Percentiles rank a stretch among this genome's conserved stretches.
Evolutionary conservation across 2,113 vertebrate genomes (phyloP).

Genomic region (Leptosomus discolor): DNA sequence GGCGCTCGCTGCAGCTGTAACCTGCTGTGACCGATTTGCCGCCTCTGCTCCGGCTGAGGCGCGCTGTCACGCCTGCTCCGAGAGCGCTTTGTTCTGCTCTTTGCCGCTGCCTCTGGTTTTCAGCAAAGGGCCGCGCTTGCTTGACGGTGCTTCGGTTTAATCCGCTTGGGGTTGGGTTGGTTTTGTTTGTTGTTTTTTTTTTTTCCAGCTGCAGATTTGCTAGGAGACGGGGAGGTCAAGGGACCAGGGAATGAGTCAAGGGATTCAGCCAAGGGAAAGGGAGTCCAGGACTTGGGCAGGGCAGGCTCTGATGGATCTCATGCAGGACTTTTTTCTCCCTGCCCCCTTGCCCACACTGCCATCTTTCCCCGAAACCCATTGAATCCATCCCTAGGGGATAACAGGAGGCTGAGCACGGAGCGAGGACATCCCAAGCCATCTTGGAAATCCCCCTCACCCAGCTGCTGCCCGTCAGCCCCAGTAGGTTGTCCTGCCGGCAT

Average conservation of each 20-base stretch:
- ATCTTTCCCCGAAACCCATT: background rate
- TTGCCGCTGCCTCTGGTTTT: background rate
- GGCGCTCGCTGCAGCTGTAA: background rate
- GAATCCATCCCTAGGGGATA: background rate
- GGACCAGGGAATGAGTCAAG: background rate
- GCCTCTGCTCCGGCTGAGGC: background rate
- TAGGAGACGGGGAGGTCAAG: background rate
- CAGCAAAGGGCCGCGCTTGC: background rate
- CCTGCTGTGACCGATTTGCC: background rate
- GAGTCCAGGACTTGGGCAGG: background rate
- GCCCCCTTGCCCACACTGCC: background rate
- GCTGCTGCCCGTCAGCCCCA: background rate
- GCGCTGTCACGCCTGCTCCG: background rate
- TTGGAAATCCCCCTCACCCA: background rate
- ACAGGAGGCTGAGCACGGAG: rapidly evolving
- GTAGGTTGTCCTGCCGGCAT: background rate
- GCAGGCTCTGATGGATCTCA: background rate
- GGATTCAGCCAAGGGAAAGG: background rate
- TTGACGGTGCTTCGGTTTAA: rapidly evolving
- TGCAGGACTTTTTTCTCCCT: background rate
- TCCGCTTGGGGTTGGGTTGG: background rate
- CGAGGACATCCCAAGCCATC: background rate
- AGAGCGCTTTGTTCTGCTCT: background rate
- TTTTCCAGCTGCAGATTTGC: background rate
- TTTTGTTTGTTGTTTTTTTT: background rate